A percentile compares a stretch with the other conserved stretches of the same genome.
Conservation (phyloP, 2,797 vertebrate species). For the Alfaro cultratus region DNA sequence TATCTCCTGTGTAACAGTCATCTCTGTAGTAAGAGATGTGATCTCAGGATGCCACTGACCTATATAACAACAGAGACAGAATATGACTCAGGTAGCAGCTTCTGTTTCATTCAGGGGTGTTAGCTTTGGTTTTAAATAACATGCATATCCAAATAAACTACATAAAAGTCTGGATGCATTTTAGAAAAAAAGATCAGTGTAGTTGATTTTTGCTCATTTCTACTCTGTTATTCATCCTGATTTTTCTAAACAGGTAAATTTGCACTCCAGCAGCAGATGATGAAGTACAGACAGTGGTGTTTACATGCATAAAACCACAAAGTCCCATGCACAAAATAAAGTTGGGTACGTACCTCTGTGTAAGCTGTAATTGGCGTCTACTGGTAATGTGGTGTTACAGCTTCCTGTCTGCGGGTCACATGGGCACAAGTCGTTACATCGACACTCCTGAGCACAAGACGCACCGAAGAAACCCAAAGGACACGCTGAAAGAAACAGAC, state of each 20-base stretch:
- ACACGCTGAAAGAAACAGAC: conserved; percentile 79
- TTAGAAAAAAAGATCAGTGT: neutral
- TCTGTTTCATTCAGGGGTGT: neutral
- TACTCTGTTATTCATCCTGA: conserved; percentile 23
- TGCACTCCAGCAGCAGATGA: neutral
- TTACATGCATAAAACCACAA: neutral
- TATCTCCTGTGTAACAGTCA: neutral
- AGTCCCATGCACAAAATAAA: neutral
- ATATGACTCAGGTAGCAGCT: neutral
- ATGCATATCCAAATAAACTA: neutral
- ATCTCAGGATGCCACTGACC: neutral
- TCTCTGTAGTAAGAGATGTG: neutral
- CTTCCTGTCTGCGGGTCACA: conserved; percentile 87
- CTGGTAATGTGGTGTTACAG: conserved; percentile 76
- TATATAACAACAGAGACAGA: conserved; percentile 3
- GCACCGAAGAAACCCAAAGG: conserved; percentile 85
- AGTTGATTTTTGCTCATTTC: neutral
- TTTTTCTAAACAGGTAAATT: neutral
- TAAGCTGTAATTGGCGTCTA: conserved; percentile 64
- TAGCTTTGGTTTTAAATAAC: neutral
- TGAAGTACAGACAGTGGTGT: neutral
- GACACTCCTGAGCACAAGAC: conserved; percentile 80
- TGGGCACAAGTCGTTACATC: conserved; percentile 83
- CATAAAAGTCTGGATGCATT: neutral
- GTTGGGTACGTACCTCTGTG: conserved; percentile 77